Percentiles rank a stretch among this genome's conserved stretches.
These are phyloP conservation scores for Parasteatoda tepidariorum DNA, from an alignment of 1,140 invertebrate species.

Conservation along the genomic window DNA sequence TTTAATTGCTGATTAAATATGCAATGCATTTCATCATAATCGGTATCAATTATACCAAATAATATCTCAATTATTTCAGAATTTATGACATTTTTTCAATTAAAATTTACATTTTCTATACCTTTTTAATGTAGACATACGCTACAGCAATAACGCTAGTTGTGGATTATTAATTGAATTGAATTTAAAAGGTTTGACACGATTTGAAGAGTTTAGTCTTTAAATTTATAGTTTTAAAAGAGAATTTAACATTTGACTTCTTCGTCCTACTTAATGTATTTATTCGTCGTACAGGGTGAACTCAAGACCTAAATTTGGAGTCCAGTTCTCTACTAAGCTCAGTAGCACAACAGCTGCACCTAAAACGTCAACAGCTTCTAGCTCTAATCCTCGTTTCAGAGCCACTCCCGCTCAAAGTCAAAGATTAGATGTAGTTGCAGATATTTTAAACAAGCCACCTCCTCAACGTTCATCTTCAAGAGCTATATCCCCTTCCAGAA, in stretches of 20 bases:
- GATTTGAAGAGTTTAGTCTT: not conserved
- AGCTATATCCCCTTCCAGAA: not conserved
- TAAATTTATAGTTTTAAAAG: not conserved
- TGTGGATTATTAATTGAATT: too few species aligned
- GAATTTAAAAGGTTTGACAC: not conserved
- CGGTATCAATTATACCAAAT: too few species aligned
- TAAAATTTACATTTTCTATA: too few species aligned
- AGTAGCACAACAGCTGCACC: not conserved
- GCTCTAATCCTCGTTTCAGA: not conserved
- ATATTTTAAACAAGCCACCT: conserved; percentile 32
- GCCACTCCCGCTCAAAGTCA: conserved; percentile 44
- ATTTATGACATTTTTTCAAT: too few species aligned
- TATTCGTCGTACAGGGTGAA: not conserved
- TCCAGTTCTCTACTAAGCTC: not conserved
- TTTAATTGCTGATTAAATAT: too few species aligned
- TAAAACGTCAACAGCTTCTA: not conserved
- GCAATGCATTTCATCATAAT: too few species aligned
- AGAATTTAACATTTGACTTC: too few species aligned
- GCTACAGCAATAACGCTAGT: too few species aligned
- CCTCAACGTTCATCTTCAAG: not conserved
- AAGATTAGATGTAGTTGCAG: conserved; percentile 20
- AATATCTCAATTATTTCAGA: too few species aligned
- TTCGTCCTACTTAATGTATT: too few species aligned
- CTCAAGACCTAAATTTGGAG: conserved; percentile 27
- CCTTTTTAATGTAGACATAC: too few species aligned